Evolutionary conservation across 53 echinoderm and acorn worm genomes (phyloP), one percentile per base, ranked within the genome.

Genomic region (Glandiceps talaboti): DNA sequence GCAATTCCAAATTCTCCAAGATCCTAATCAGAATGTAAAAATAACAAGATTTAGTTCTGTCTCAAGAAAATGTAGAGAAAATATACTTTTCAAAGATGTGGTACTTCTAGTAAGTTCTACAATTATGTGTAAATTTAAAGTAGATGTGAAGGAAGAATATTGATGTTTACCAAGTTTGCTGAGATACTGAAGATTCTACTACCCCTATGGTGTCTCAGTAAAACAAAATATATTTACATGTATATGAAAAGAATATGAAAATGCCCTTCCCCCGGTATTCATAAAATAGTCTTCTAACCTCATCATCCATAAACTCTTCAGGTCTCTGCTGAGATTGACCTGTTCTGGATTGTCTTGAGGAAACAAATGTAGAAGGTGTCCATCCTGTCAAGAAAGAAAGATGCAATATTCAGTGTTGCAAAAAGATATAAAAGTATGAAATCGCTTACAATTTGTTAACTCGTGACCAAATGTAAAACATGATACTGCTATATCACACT

Each of bases 281-380:
- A n/a, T n/a, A n/a, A n/a, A n/a, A n/a, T n/a, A n/a, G n/a, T n/a
- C n/a, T n/a, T n/a, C 87, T 80, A 76, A 91, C 94, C 84, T 94
- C 94, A 30, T 90, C 92, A 90, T 94, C 94, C 94, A 94, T 94
- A 73, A 86, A 94, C 77, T 94, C 90, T 76, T 94, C 94, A 14
- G 90, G 89, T 29, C 31, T 85, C 79, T 94, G 94, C 27, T 78
- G 33, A 1, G 45, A 76, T 74, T 82, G 80, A 28, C 82, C 88
- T 14, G 74, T 75, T 75, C 75, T 84, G 78, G 83, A 81, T 14
- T 82, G 77, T 32, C 94, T 80, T 33, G 92, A 90, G 0, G 94
- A 94, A 12, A 85, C 81, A 86, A 94, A 94, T 0, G 90, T 92
- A 10, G 94, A 88, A 30, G 94, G 94, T 0, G 88, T 83, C 88